Evolutionary conservation across 1,140 invertebrate genomes (phyloP).

Genomic region (Microplitis mediator): DNA sequence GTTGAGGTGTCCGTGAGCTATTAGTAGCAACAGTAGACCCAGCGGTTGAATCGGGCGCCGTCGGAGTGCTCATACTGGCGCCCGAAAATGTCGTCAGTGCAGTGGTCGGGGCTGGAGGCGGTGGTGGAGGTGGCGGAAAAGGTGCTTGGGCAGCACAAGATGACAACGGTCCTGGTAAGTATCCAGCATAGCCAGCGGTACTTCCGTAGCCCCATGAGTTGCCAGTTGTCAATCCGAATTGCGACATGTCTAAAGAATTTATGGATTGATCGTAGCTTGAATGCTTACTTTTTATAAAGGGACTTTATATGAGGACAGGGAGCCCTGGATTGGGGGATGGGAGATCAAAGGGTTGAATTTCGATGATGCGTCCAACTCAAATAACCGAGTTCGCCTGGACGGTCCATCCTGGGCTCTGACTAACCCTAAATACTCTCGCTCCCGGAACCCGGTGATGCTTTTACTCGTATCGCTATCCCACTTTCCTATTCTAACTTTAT

Average conservation of each 20-base stretch:
- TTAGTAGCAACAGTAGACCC: slow-evolving; percentile 62
- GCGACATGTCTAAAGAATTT: slow-evolving; percentile 70
- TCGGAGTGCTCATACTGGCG: slow-evolving; percentile 58
- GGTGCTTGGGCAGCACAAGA: slow-evolving; percentile 70
- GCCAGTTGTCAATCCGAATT: slow-evolving; percentile 77
- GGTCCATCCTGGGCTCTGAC: slow-evolving; percentile 42
- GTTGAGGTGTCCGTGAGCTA: slow-evolving; percentile 48
- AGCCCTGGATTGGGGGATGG: slow-evolving; percentile 4
- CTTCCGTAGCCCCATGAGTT: slow-evolving; percentile 84
- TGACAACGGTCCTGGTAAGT: slow-evolving; percentile 68
- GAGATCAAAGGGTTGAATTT: slow-evolving; percentile 61
- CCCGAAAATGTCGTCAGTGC: slow-evolving; percentile 68
- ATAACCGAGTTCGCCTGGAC: slow-evolving; percentile 56
- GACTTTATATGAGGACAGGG: no score
- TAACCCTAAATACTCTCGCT: slow-evolving; percentile 54
- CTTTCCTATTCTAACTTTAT: no score
- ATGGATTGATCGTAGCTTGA: not conserved
- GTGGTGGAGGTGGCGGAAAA: slow-evolving; percentile 66
- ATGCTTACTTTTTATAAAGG: slow-evolving; percentile 13
- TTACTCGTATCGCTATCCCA: not conserved
- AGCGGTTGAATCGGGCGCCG: slow-evolving; percentile 71
- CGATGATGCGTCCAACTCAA: slow-evolving; percentile 56
- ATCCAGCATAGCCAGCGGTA: slow-evolving; percentile 80
- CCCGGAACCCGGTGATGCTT: slow-evolving; percentile 11
- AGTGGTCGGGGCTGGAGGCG: slow-evolving; percentile 70